phyloP scores from a whole-genome alignment of 2,113 vertebrate species.

The Microcebus griseorufus region DNA sequence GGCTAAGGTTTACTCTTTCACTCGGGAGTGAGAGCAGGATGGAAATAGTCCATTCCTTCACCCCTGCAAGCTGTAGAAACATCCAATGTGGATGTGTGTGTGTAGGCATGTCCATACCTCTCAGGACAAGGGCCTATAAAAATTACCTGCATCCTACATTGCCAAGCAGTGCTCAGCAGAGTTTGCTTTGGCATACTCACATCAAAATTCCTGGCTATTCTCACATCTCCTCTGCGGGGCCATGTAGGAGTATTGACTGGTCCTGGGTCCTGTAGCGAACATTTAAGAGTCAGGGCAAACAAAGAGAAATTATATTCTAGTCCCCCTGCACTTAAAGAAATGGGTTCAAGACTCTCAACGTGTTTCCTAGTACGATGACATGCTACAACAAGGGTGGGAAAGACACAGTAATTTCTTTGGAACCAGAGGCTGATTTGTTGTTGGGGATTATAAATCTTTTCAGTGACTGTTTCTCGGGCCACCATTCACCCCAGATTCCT shows the following conservation, averaged over 20 bases:
- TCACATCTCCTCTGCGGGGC: not conserved
- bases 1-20: not conserved
- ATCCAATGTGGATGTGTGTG: not conserved
- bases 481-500: not conserved
- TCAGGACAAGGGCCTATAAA: not conserved
- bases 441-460: conserved; percentile 5
- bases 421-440: not conserved
- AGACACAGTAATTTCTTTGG: not conserved
- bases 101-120: not conserved
- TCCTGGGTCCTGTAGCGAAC: not conserved
- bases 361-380: not conserved
- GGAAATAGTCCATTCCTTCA: not conserved
- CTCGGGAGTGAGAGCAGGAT: not conserved
- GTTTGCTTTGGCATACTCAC: not conserved
- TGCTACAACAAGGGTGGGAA: not conserved
- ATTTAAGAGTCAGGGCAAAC: not conserved
- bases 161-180: not conserved
- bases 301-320: not conserved
- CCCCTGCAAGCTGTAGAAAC: not conserved
- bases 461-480: not conserved
- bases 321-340: not conserved
- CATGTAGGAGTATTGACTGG: not conserved
- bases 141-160: not conserved
- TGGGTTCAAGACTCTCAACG: not conserved
- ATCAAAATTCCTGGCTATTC: not conserved